Conservation (phyloP, 2,888 invertebrate genomes). For the Microctonus aethiopoides region DNA sequence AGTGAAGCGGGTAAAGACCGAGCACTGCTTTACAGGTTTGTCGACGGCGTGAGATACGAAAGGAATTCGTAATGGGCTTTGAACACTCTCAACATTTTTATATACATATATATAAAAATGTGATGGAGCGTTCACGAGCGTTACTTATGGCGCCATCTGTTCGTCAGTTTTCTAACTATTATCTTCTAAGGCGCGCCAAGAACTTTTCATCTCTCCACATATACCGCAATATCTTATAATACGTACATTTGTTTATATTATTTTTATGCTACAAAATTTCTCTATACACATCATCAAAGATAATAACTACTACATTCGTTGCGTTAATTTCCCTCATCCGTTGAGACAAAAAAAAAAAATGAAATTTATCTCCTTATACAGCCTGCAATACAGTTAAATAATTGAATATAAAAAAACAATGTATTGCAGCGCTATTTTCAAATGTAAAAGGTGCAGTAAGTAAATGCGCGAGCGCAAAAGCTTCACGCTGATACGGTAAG, state of each 20-base stretch:
- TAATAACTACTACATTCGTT: not conserved
- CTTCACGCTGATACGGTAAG: constrained; percentile 17
- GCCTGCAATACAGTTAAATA: not conserved
- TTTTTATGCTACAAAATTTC: not conserved
- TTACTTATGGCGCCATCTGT: constrained; percentile 53
- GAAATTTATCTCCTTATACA: not conserved
- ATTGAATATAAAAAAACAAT: not conserved
- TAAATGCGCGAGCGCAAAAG: not conserved
- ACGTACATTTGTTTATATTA: not conserved
- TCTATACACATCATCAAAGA: not conserved
- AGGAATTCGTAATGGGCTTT: constrained; percentile 23
- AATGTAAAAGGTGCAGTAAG: not conserved
- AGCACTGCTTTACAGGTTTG: constrained; percentile 22
- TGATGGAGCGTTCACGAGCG: not conserved
- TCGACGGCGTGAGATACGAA: constrained; percentile 24
- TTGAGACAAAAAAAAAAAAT: not conserved
- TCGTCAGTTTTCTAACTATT: constrained; percentile 40
- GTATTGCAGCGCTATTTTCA: not conserved
- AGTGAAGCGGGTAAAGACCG: constrained; percentile 1
- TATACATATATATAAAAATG: not conserved
- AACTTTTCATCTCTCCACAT: not conserved
- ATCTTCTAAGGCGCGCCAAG: not conserved
- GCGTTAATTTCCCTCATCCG: not conserved
- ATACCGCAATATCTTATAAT: not conserved
- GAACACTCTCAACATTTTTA: not conserved